Conservation (phyloP, 2,888 invertebrate species). For the Lasiommata megera region DNA sequence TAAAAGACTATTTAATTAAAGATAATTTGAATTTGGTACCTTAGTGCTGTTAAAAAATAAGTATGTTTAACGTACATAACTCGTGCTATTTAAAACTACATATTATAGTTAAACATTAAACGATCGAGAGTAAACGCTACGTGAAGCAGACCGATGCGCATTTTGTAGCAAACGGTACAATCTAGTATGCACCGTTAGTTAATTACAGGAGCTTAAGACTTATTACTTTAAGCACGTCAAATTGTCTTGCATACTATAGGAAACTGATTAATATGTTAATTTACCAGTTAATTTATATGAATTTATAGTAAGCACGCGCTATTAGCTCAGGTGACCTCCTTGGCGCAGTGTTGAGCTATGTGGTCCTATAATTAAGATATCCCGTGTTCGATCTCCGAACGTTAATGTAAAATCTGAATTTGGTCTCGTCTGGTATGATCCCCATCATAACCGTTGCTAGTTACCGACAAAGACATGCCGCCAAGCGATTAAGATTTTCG, state of each 20-base stretch:
- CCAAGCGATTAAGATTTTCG: too few species aligned
- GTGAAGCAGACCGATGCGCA: conserved; percentile 20
- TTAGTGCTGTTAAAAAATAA: too few species aligned
- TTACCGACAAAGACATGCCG: too few species aligned
- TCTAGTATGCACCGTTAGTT: conserved; percentile 64
- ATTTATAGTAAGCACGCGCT: neutral
- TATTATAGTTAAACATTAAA: neutral
- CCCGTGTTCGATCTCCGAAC: too few species aligned
- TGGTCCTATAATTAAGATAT: too few species aligned
- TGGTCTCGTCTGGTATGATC: too few species aligned
- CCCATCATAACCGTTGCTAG: too few species aligned
- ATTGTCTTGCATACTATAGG: conserved; percentile 38
- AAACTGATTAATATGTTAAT: conserved; percentile 11
- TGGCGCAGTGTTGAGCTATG: too few species aligned
- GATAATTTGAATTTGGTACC: too few species aligned
- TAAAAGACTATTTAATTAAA: too few species aligned
- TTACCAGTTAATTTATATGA: neutral
- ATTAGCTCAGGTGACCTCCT: too few species aligned
- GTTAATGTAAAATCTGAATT: too few species aligned
- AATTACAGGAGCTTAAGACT: conserved; percentile 51
- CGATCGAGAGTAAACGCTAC: conserved; percentile 6
- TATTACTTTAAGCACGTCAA: conserved; percentile 22
- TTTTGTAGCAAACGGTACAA: conserved; percentile 54
- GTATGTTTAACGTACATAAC: neutral
- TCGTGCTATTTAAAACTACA: neutral